These are phyloP conservation scores for Carassius gibelio DNA, from an alignment of 2,113 vertebrate species.

Conservation along the genomic window DNA sequence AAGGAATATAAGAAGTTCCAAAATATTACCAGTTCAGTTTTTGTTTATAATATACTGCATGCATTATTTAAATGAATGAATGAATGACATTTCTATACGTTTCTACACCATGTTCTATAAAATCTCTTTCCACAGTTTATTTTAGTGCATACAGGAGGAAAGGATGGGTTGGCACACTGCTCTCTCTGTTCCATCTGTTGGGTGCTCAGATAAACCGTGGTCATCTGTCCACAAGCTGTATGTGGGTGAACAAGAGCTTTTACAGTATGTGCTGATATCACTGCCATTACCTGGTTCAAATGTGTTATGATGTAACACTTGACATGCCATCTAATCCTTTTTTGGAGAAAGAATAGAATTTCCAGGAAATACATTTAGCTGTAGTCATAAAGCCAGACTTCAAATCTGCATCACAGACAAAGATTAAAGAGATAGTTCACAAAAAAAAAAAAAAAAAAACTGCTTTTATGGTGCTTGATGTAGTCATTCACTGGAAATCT, in stretches of 20 bases:
- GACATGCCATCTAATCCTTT: background rate
- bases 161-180: background rate
- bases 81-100: background rate
- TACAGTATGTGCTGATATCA: conserved; percentile 24
- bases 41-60: background rate
- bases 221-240: conserved; percentile 34
- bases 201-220: conserved; percentile 1
- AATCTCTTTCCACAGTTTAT: background rate
- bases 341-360: background rate
- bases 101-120: background rate
- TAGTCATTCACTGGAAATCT: background rate
- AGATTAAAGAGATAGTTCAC: background rate
- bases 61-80: background rate
- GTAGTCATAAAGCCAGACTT: background rate
- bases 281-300: background rate
- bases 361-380: background rate
- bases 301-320: background rate
- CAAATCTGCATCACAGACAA: background rate
- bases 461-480: background rate
- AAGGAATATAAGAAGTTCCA: too few species aligned
- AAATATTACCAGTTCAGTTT: too few species aligned
- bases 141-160: background rate
- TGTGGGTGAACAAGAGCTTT: conserved; percentile 17
- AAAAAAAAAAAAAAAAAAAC: background rate
- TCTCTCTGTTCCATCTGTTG: conserved; percentile 22